Percentiles rank a stretch among this genome's conserved stretches.
Evolutionary conservation across 2,888 invertebrate species (phyloP).

Genomic region (Entomobrya proxima): DNA sequence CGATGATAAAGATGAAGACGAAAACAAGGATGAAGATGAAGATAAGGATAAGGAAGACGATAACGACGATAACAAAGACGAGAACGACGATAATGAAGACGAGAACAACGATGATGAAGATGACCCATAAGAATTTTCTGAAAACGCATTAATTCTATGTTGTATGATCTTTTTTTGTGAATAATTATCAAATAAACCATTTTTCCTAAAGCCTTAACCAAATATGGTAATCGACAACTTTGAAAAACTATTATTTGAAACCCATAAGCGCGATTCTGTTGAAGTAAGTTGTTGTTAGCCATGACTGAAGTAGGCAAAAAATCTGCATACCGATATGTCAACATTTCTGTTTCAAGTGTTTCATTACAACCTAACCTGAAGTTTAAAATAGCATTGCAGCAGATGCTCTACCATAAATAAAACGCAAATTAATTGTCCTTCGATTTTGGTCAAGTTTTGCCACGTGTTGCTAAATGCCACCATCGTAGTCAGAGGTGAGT

Average conservation of each 20-base stretch:
- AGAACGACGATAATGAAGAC: neutral
- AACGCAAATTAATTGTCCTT: neutral
- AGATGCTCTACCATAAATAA: neutral
- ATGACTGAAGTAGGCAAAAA: no score
- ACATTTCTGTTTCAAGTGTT: no score
- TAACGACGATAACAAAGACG: neutral
- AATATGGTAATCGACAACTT: no score
- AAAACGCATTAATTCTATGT: neutral
- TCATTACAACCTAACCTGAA: no score
- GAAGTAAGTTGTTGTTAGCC: no score
- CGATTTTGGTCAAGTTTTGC: neutral
- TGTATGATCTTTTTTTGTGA: neutral
- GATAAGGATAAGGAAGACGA: neutral
- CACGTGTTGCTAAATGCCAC: neutral
- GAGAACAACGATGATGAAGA: constrained; percentile 8
- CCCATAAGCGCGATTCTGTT: no score
- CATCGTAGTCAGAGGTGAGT: neutral
- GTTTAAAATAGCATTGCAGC: neutral
- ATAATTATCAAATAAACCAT: neutral
- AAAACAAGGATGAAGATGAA: constrained; percentile 2
- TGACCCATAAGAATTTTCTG: neutral
- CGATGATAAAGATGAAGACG: neutral
- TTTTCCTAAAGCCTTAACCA: neutral
- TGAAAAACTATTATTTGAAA: no score
- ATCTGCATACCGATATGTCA: no score